A percentile compares a stretch with the other conserved stretches of the same genome.
Evolutionary conservation across 2,113 vertebrate genomes (phyloP).

Genomic region (Cyphomyrus discorhynchus): DNA sequence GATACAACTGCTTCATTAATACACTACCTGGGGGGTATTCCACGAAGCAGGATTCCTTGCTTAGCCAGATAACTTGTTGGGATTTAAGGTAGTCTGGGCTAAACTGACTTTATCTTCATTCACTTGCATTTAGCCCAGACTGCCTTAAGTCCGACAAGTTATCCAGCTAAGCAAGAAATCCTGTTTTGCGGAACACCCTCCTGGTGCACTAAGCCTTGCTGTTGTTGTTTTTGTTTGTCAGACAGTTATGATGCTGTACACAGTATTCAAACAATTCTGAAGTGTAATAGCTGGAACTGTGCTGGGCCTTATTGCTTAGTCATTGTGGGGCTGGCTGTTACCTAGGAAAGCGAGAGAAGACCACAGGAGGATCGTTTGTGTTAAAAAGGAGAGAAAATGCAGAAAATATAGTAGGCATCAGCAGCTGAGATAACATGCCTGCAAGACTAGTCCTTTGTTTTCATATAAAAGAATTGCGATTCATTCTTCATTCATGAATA

Average conservation of each 20-base stretch:
- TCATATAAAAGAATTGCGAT: neutral
- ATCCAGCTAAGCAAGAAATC: too few relatives aligned
- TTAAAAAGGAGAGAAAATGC: neutral
- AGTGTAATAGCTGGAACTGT: neutral
- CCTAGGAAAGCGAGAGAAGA: neutral
- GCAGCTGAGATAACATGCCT: neutral
- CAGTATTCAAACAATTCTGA: neutral
- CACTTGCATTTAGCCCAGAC: too few relatives aligned
- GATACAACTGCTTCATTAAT: neutral
- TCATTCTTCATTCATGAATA: neutral
- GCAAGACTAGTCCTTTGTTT: neutral
- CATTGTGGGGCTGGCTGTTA: neutral
- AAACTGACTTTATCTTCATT: too few relatives aligned
- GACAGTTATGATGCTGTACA: neutral
- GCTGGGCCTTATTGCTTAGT: neutral
- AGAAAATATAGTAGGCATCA: neutral
- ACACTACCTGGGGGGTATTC: neutral
- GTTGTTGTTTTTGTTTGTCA: neutral
- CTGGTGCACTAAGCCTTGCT: neutral
- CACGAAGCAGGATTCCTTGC: too few relatives aligned
- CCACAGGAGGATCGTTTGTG: neutral
- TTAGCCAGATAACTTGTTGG: too few relatives aligned
- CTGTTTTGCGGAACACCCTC: too few relatives aligned
- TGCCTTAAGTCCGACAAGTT: too few relatives aligned
- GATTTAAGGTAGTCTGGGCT: too few relatives aligned